phyloP scores from a whole-genome alignment of 2,113 vertebrate genomes.

The Garra rufa region DNA sequence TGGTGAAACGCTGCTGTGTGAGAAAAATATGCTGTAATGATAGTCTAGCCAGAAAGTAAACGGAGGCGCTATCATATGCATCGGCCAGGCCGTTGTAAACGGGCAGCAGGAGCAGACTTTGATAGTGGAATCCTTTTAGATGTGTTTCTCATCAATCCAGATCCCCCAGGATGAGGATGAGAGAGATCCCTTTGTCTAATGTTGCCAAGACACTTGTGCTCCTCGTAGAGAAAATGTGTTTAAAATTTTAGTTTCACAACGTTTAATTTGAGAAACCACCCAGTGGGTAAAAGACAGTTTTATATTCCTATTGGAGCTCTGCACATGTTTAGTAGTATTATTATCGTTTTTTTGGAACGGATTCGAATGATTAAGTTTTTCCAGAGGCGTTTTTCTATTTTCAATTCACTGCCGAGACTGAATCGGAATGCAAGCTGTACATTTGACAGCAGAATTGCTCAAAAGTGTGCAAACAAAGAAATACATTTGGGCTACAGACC shows the following conservation, averaged over 20 bases:
- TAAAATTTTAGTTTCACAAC: background rate
- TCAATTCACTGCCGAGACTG: background rate
- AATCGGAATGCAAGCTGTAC: background rate
- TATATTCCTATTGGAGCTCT: background rate
- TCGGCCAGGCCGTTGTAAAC: background rate
- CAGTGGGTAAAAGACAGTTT: background rate
- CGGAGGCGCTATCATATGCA: background rate
- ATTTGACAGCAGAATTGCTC: background rate
- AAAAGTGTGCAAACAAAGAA: background rate
- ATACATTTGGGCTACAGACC: background rate
- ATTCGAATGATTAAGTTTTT: background rate
- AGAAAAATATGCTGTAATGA: constrained; percentile 30
- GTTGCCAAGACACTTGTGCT: constrained; percentile 14
- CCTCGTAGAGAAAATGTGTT: background rate
- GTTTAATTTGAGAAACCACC: background rate
- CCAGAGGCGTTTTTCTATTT: background rate
- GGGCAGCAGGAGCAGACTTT: background rate
- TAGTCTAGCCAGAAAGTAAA: constrained; percentile 37
- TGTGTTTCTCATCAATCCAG: constrained; percentile 6
- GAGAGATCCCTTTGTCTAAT: background rate
- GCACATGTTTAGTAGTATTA: background rate
- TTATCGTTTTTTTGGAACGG: background rate
- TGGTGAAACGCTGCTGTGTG: background rate
- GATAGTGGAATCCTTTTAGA: constrained; percentile 2
- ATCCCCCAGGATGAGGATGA: background rate